Evolutionary conservation across 2,888 invertebrate species (phyloP).

Genomic region (Mayetiola destructor): DNA sequence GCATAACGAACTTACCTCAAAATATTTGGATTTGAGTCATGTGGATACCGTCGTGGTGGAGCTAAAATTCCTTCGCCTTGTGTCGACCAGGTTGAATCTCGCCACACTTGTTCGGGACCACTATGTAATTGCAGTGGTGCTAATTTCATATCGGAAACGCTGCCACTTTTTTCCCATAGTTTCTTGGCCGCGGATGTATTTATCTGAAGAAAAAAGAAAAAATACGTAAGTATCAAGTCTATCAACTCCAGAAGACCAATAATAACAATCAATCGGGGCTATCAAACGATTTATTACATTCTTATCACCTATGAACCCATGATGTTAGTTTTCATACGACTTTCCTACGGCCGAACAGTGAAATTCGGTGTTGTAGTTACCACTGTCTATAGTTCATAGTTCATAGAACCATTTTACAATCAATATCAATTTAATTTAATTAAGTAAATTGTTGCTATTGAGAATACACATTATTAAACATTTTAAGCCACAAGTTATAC

Average conservation of each 20-base stretch:
- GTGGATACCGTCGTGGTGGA: conserved; percentile 53
- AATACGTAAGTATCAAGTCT: neutral
- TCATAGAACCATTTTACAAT: neutral
- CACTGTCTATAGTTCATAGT: neutral
- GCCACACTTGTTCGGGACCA: conserved; percentile 57
- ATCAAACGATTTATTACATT: too few species aligned
- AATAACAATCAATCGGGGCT: too few species aligned
- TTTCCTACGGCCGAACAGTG: too few species aligned
- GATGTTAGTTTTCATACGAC: too few species aligned
- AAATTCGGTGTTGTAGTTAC: too few species aligned
- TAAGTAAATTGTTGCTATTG: conserved; percentile 6
- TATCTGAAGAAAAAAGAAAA: conserved; percentile 47
- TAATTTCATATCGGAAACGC: conserved; percentile 61
- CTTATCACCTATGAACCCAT: too few species aligned
- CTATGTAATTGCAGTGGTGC: conserved; percentile 54
- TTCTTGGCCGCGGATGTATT: conserved; percentile 89
- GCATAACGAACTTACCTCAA: conserved; percentile 26
- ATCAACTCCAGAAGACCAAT: too few species aligned
- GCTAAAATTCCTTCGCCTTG: conserved; percentile 69
- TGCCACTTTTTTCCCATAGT: conserved; percentile 70
- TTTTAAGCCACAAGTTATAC: too few species aligned
- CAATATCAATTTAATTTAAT: conserved; percentile 12
- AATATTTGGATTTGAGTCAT: conserved; percentile 39
- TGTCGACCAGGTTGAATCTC: conserved; percentile 86
- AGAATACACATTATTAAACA: too few species aligned